Base-by-base conservation (phyloP, 2,113 vertebrate species). In the Mus spicilegus region DNA sequence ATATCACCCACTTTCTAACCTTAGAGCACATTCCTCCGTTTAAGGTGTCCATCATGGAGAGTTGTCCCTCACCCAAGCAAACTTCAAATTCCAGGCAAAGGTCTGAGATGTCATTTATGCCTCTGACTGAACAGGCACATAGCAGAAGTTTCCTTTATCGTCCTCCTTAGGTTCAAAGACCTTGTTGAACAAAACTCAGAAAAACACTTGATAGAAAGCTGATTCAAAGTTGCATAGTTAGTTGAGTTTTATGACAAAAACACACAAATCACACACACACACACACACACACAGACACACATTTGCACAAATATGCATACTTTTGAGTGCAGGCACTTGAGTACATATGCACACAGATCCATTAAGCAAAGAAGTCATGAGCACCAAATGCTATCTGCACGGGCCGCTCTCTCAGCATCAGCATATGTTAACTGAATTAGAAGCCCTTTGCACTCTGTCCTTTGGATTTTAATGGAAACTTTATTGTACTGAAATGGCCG, bases 311-410 rank as follows among this genome's bases (percentile, higher is more conserved):
- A 72, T 9, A n/a, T 19, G 36, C 69, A n/a, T 36, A 72, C 3
- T 33, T 14, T 12, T 14, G 12, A 33, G 28, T 33, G 67, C 14
- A 33, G 67, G 28, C 36, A n/a, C 69, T n/a, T 19, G 7, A 14
- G 6, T 19, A 73, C 28, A 13, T 12, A 77, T 2, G 51, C 16
- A 51, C 14, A 30, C 13, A 33, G 10, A 76, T n/a, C 28, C 28
- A 49, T 11, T 42, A 49, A 5, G 3, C 4, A 46, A 30, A 4
- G 3, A 17, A 7, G 1, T 0, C 3, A 14, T 2, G 3, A 16
- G n/a, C 20, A 19, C n/a, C 3, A 4, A 22, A 14, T 10, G 36
- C 3, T n/a, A 56, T 80, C 51, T 78, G 2, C 10, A 54, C 63
- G 1, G 1, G 16, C n/a, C 5, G 14, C 6, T 2, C 13, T 36